Evolutionary conservation across 2,888 invertebrate species (phyloP), one percentile per base, ranked within the genome.

Genomic region (Blera fallax): DNA sequence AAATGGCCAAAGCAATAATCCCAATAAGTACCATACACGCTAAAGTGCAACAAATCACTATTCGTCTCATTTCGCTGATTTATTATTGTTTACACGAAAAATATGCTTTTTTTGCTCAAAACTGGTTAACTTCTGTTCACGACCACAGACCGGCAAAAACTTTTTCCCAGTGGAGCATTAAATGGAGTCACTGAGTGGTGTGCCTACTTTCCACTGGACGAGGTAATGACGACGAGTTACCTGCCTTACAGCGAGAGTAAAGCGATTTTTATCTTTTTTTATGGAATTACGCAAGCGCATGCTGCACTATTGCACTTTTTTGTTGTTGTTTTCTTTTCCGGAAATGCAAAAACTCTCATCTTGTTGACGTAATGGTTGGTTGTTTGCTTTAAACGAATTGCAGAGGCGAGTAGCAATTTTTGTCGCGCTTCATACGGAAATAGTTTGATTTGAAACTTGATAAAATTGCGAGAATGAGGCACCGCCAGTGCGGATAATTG

Each of bases 101-200:
- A 67, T 21, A 52, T 7, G 34, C 6, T 29, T 18, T 29, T 7
- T 14, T 54, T 70, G 62, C 14, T 43, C 7, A 56, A 65, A 56
- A 65, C 18, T 34, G 16, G 11, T 67, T 48, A 69, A 24, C 50
- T 79, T 43, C 24, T 73, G 21, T 74, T 70, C 69, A 54, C 58
- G 58, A 80, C 14, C 52, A 50, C 34, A 45, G 24, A 52, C 60
- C 60, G 65, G 58, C 16, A 70, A 48, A 69, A 62, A 54, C n/a
- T 27, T 62, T 85, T 77, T 67, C 85, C 81, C 65, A 76, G 52
- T 77, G 76, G 72, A 72, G 54, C 54, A 62, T 37, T 76, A 29
- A 76, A 60, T 40, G 8, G 24, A 62, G 29, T 58, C 45, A 32
- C n/a, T 29, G 43, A 62, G 52, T 58, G 43, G 21, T 56, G 29